A percentile compares a stretch with the other conserved stretches of the same genome.
phyloP scores from a whole-genome alignment of 1,140 invertebrate genomes.

The Drosophila novamexicana region DNA sequence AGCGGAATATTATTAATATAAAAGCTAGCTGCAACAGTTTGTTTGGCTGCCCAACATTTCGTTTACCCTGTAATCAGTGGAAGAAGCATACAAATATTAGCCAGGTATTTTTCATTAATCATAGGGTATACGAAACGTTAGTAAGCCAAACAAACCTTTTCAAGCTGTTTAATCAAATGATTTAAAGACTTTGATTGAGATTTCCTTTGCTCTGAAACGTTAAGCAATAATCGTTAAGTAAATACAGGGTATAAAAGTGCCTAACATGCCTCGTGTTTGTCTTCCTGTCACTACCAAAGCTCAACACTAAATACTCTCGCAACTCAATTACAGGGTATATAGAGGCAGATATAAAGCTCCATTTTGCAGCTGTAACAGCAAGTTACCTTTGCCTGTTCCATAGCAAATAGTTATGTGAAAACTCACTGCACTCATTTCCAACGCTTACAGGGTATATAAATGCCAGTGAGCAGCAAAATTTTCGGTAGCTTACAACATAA shows the following conservation, averaged over 20 bases:
- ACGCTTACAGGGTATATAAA: constrained; percentile 10
- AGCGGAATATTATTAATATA: too few species aligned
- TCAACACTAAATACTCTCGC: too few species aligned
- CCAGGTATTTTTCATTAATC: background rate
- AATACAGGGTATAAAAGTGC: background rate
- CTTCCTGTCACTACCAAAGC: too few species aligned
- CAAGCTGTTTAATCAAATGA: background rate
- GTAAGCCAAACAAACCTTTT: background rate
- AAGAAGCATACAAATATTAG: too few species aligned
- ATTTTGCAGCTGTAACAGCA: too few species aligned
- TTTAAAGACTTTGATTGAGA: background rate
- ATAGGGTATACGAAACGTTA: background rate
- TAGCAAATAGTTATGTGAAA: background rate
- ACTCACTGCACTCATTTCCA: too few species aligned
- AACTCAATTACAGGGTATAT: background rate
- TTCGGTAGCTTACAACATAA: constrained; percentile 63
- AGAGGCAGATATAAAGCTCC: too few species aligned
- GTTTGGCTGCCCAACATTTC: too few species aligned
- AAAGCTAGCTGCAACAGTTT: too few species aligned
- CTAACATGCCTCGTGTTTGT: too few species aligned
- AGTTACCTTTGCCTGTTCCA: background rate
- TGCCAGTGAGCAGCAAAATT: constrained; percentile 28
- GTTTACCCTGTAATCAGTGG: too few species aligned
- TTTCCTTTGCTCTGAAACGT: background rate
- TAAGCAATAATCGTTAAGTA: background rate